A percentile compares a stretch with the other conserved stretches of the same genome.
Evolutionary conservation across 2,113 vertebrate genomes (phyloP).

Genomic region (Glareola pratincola): DNA sequence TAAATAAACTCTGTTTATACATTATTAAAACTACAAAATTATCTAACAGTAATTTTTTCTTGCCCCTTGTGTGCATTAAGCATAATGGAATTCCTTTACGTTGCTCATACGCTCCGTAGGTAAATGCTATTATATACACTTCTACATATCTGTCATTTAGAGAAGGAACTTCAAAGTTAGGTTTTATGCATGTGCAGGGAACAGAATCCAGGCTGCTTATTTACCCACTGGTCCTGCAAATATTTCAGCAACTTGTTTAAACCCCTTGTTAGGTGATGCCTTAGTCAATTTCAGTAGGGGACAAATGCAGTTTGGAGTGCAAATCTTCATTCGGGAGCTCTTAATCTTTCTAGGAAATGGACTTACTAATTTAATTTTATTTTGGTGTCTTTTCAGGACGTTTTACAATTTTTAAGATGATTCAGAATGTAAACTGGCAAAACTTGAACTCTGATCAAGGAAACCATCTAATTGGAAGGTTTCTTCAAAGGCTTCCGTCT

Average conservation of each 20-base stretch:
- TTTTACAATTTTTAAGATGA: not conserved
- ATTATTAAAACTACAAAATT: not conserved
- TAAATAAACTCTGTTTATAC: not conserved
- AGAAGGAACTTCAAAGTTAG: not conserved
- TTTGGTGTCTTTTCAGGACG: not conserved
- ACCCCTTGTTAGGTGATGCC: not conserved
- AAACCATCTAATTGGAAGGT: not conserved
- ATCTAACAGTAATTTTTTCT: not conserved
- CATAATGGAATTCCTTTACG: not conserved
- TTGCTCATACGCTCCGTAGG: not conserved
- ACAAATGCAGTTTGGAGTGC: too few relatives aligned
- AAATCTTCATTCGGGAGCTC: not conserved
- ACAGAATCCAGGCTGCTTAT: not conserved
- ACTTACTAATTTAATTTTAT: not conserved
- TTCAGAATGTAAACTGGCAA: not conserved
- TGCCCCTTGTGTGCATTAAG: not conserved
- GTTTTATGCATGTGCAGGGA: not conserved
- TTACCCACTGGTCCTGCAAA: not conserved
- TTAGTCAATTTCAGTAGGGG: not conserved
- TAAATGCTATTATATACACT: not conserved
- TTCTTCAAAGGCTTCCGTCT: not conserved
- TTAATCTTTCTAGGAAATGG: not conserved
- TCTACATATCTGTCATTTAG: not conserved
- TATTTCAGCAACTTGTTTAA: not conserved
- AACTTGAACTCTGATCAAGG: not conserved